These are phyloP conservation scores for Alectoris magna DNA, from an alignment of 2,797 vertebrate species.

Conservation along the genomic window DNA sequence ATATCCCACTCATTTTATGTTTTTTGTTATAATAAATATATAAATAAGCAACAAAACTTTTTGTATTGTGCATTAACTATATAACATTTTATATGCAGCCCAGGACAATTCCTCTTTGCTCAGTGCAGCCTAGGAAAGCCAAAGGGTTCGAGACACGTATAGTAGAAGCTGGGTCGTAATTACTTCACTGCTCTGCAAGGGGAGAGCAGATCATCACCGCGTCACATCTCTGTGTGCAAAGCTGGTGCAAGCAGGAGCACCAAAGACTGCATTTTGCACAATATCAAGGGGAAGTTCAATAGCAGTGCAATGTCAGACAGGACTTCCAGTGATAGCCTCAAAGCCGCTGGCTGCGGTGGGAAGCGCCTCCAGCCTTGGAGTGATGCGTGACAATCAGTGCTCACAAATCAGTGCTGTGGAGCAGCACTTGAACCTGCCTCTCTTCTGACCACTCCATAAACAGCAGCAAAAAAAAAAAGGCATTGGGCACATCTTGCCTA, in stretches of 20 bases:
- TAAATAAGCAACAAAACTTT: too few relatives aligned
- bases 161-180: neutral
- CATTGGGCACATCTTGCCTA: neutral
- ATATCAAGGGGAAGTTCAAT: neutral
- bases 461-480: neutral
- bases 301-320: too few relatives aligned
- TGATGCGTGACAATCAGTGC: accelerated
- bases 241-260: neutral
- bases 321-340: neutral
- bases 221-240: accelerated
- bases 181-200: accelerated
- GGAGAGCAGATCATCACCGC: neutral
- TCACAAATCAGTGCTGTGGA: neutral
- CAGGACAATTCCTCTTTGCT: too few relatives aligned
- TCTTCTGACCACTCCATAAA: accelerated
- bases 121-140: too few relatives aligned
- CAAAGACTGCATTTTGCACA: neutral
- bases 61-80: too few relatives aligned
- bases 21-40: too few relatives aligned
- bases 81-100: too few relatives aligned
- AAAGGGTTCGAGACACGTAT: too few relatives aligned
- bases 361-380: neutral
- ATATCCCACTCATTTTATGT: too few relatives aligned
- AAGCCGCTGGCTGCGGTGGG: neutral
- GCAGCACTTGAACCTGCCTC: neutral